Conservation (phyloP, 2,888 invertebrate genomes). For the Seladonia tumulorum region DNA sequence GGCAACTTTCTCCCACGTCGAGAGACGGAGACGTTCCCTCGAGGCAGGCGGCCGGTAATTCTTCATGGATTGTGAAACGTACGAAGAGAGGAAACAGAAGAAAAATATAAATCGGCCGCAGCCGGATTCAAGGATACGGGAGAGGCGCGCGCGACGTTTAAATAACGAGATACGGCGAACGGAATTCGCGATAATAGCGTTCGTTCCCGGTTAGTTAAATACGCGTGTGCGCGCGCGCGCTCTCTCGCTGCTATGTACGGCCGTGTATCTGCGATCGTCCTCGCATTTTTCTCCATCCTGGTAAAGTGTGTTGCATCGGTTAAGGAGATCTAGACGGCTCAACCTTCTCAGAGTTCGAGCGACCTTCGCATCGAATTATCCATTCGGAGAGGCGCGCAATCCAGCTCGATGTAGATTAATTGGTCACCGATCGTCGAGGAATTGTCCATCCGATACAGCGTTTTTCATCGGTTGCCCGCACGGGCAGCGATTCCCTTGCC, state of each 20-base stretch:
- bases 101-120: constrained; percentile 21
- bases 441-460: too few relatives aligned
- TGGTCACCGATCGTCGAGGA: background rate
- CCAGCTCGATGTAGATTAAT: constrained; percentile 15
- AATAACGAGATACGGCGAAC: constrained; percentile 56
- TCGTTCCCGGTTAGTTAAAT: constrained; percentile 41
- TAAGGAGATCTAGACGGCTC: constrained; percentile 72
- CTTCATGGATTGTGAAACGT: background rate
- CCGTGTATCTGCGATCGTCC: constrained; percentile 66
- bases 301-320: constrained; percentile 62
- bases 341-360: constrained; percentile 15
- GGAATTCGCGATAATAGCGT: constrained; percentile 63
- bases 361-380: constrained; percentile 25
- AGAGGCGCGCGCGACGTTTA: constrained; percentile 28
- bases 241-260: constrained; percentile 39
- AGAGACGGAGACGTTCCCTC: background rate
- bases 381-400: background rate
- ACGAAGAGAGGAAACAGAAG: background rate
- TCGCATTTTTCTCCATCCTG: constrained; percentile 71
- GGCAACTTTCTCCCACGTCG: background rate
- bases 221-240: background rate
- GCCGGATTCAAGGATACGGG: constrained; percentile 55
- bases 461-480: too few relatives aligned
- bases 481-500: too few relatives aligned
- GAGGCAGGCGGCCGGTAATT: background rate